Base-by-base conservation (phyloP, 2,888 invertebrate genomes). In the Drosophila prolongata region DNA sequence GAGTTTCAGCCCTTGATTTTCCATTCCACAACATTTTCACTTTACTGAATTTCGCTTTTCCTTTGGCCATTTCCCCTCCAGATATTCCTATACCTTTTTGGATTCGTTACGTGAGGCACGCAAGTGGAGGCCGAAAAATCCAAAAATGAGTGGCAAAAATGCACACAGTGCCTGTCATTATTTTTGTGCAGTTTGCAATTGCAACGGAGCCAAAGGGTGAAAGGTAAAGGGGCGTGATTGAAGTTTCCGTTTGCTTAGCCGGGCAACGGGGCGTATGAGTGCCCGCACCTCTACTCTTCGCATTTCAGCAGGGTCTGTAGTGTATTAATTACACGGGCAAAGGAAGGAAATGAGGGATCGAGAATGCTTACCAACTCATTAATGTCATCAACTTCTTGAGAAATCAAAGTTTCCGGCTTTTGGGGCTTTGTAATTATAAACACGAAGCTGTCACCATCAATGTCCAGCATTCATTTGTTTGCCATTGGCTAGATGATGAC, bases 81-180 rank as follows among this genome's bases (percentile, higher is more conserved):
- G 14, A 16, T 27, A 44, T n/a, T n/a, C 27, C n/a, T n/a, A 3
- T 24, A 2, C 46, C 46, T 27, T 49, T 16, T 16, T n/a, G 4
- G 47, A 30, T 13, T 35, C 34, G 35, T 35, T 52, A 38, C 70
- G 64, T 72, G 70, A 71, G 64, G 37, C 70, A 71, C 70, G 70
- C 70, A 72, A 72, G 34, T 11, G 40, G 44, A 27, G 40, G 37
- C 47, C 46, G 42, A 52, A 67, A 50, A 13, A 40, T n/a, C 38
- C 27, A 56, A 30, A 62, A 38, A 40, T 54, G 62, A 46, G 38
- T 52, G 59, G 53, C 72, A 53, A 62, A 77, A 67, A 75, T 58
- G 58, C 64, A 71, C 66, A 65, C 50, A 37, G 35, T 61, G 59
- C 70, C 80, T 70, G 83, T 83, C 80, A 81, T 81, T 81, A 80